A percentile compares a stretch with the other conserved stretches of the same genome.
Conservation (phyloP, 1,140 invertebrate species). For the Catajapyx aquilonaris region DNA sequence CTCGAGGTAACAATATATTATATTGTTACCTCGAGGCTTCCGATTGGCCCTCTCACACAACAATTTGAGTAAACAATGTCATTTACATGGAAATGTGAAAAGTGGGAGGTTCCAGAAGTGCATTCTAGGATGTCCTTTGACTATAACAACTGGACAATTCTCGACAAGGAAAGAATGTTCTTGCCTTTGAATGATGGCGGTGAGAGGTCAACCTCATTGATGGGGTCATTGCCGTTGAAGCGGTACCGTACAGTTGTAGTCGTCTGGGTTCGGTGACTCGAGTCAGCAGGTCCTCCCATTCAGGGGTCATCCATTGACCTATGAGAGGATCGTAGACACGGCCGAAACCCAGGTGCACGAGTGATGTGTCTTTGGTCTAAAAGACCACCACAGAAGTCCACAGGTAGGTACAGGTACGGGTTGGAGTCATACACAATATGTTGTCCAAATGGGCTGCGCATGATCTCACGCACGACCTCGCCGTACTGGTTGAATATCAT, state of each 20-base stretch:
- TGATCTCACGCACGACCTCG: conserved; percentile 76
- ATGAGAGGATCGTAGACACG: conserved; percentile 87
- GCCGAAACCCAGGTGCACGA: conserved; percentile 76
- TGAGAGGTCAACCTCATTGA: conserved; percentile 51
- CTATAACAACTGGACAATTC: too few relatives aligned
- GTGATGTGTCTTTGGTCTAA: conserved; percentile 74
- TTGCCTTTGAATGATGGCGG: conserved; percentile 54
- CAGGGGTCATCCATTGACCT: conserved; percentile 83
- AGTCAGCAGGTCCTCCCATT: conserved; percentile 65
- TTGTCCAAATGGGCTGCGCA: conserved; percentile 83
- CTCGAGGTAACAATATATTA: too few relatives aligned
- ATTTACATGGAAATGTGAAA: too few relatives aligned
- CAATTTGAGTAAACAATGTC: too few relatives aligned
- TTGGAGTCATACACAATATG: conserved; percentile 88
- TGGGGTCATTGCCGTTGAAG: conserved; percentile 82
- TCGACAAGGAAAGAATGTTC: too few relatives aligned
- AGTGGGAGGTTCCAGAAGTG: too few relatives aligned
- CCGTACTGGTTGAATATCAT: conserved; percentile 91
- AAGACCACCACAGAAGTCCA: conserved; percentile 81
- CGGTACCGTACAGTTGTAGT: conserved; percentile 66
- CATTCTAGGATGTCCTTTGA: too few relatives aligned
- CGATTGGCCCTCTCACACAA: too few relatives aligned
- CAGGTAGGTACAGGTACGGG: conserved; percentile 76
- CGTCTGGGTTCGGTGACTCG: conserved; percentile 54
- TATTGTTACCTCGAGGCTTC: too few relatives aligned